Evolutionary conservation across 2,888 invertebrate genomes (phyloP), one percentile per base, ranked within the genome.

Genomic region (Temnothorax ravouxi): DNA sequence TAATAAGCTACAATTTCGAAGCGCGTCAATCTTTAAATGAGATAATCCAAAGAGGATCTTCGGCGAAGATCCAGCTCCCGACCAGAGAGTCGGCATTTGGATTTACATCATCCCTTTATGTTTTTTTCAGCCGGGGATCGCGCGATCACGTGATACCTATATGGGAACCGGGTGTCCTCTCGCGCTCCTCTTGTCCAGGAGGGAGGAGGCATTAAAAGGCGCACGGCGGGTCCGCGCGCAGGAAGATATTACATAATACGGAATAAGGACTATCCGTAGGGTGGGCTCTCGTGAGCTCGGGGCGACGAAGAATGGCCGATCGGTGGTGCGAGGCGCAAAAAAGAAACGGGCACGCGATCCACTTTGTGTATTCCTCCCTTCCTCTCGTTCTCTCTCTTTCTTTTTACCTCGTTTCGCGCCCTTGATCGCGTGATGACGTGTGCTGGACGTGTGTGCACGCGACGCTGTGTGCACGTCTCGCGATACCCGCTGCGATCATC

Each of bases 401-500:
- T 80, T 52, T 71, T 84, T 76, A 50, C 69, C 56, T 34, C 18
- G 41, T 38, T 52, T 79, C 59, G 66, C 64, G 9, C 18, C 54
- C 64, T 83, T 72, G 86, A 80, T 79, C 77, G 77, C 64, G 80
- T 50, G 75, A 75, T 52, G 89, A 89, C 92, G 92, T 90, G 92
- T 91, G 92, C 83, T 86, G 83, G 88, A 86, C 91, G 91, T 91
- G 92, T 92, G 92, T 87, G 69, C 76, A 86, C 83, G 69, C 77
- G 75, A 76, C 76, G 66, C 38, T 38, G 5, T 4, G 25, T 34
- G 52, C 76, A 56, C 80, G 69, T 56, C 74, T 56, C 85, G 85
- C 74, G 81, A 69, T 81, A 79, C 87, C 67, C 75, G 84, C 64
- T 71, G 85, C 52, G 83, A 77, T 76, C 66, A 21, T 77, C 64